These are phyloP conservation scores for Pseudopipra pipra DNA, from an alignment of 2,113 vertebrate species.

Conservation along the genomic window DNA sequence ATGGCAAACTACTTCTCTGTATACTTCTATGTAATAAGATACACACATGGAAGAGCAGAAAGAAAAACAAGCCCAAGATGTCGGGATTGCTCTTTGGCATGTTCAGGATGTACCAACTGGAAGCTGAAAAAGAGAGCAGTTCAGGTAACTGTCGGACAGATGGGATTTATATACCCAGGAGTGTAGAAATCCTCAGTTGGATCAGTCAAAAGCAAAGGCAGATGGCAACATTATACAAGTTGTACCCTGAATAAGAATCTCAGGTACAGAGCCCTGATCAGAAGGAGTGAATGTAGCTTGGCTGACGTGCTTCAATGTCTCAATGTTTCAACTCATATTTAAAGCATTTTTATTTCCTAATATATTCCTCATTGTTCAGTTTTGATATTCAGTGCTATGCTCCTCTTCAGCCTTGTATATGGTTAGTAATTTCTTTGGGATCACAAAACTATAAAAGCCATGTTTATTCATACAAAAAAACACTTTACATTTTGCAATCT, in stretches of 20 bases:
- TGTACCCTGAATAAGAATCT: not conserved
- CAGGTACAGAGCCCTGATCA: not conserved
- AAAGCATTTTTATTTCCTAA: not conserved
- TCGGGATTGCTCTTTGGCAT: not conserved
- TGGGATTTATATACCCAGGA: conserved; percentile 33
- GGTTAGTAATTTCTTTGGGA: not conserved
- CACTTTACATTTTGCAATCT: not conserved
- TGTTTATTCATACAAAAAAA: not conserved
- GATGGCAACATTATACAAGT: not conserved
- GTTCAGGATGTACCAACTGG: conserved; percentile 14
- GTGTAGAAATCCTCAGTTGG: not conserved
- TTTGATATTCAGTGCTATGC: not conserved
- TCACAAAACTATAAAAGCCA: not conserved
- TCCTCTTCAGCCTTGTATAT: not conserved
- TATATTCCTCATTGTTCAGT: not conserved
- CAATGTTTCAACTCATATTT: not conserved
- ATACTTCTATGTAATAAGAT: conserved; percentile 14
- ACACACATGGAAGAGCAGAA: not conserved
- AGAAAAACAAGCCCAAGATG: not conserved
- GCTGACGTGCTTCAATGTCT: not conserved
- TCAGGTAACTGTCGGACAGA: conserved; percentile 39
- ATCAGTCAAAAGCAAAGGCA: conserved; percentile 3
- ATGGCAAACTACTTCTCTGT: not conserved
- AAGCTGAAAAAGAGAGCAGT: not conserved
- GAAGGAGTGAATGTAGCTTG: not conserved